Percentiles rank a stretch among this genome's conserved stretches.
Evolutionary conservation across 2,113 vertebrate genomes (phyloP).

Genomic region (Xenopus borealis): DNA sequence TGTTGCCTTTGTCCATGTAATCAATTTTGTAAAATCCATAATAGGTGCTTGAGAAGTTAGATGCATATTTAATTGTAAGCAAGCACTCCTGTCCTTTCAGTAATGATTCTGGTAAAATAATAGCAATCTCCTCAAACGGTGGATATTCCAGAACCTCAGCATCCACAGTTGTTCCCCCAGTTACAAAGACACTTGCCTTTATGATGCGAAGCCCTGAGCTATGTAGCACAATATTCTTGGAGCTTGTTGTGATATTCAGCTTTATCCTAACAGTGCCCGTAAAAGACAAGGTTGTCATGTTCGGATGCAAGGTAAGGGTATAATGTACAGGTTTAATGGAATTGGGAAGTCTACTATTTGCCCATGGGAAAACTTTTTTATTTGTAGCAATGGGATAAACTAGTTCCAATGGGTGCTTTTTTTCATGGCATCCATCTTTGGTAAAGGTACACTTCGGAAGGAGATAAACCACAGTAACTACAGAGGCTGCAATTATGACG

Average conservation of each 20-base stretch:
- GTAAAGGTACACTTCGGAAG: slow-evolving; percentile 90
- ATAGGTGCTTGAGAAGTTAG: slow-evolving; percentile 78
- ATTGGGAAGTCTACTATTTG: slow-evolving; percentile 74
- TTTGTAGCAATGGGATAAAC: slow-evolving; percentile 77
- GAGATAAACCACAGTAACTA: slow-evolving; percentile 82
- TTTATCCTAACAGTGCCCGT: slow-evolving; percentile 72
- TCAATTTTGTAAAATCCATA: slow-evolving; percentile 88
- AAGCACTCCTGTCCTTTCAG: slow-evolving; percentile 70
- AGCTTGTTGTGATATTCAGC: slow-evolving; percentile 67
- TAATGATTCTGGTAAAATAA: slow-evolving; percentile 71
- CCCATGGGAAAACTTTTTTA: slow-evolving; percentile 85
- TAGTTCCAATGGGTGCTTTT: slow-evolving; percentile 62
- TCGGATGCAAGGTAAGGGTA: slow-evolving; percentile 75
- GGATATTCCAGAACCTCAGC: slow-evolving; percentile 77
- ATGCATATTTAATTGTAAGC: slow-evolving; percentile 74
- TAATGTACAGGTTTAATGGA: slow-evolving; percentile 79
- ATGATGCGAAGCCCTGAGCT: slow-evolving; percentile 78
- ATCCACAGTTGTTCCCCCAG: slow-evolving; percentile 52
- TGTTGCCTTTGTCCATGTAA: slow-evolving; percentile 70
- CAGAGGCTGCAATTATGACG: slow-evolving; percentile 72
- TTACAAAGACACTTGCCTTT: slow-evolving; percentile 60
- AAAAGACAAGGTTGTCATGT: slow-evolving; percentile 78
- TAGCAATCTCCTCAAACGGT: slow-evolving; percentile 79
- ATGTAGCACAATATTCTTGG: slow-evolving; percentile 80
- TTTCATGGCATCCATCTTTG: slow-evolving; percentile 83